Evolutionary conservation across 2,797 vertebrate genomes (phyloP).

Genomic region (Tokudaia tokunoshimensis): DNA sequence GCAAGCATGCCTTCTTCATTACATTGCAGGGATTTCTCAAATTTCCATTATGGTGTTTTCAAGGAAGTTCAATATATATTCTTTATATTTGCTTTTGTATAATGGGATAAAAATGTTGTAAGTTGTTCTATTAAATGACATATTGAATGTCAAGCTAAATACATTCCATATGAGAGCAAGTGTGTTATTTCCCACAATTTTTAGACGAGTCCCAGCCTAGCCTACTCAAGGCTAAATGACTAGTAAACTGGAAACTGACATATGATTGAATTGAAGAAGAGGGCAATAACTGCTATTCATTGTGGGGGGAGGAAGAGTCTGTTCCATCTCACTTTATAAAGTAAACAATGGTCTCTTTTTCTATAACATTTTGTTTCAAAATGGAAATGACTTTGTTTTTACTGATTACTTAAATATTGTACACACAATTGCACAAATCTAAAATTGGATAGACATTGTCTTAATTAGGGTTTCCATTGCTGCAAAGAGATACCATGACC

Average conservation of each 20-base stretch:
- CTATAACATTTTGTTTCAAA: conserved; percentile 15
- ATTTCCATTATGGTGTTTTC: conserved; percentile 48
- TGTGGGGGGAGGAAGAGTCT: not conserved
- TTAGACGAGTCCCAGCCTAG: not conserved
- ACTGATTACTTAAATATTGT: conserved; percentile 53
- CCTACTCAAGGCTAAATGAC: not conserved
- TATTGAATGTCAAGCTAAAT: conserved; percentile 12
- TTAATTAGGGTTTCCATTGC: not conserved
- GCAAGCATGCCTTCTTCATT: conserved; percentile 67
- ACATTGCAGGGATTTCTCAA: conserved; percentile 14
- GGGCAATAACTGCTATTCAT: not conserved
- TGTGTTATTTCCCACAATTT: conserved; percentile 38
- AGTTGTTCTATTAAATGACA: conserved; percentile 52
- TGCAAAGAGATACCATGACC: not conserved
- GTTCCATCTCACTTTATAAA: conserved; percentile 14
- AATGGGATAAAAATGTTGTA: conserved; percentile 50
- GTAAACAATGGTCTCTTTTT: not conserved
- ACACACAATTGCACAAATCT: conserved; percentile 4
- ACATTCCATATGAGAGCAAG: not conserved
- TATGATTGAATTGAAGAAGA: not conserved
- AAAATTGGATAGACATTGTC: conserved; percentile 13
- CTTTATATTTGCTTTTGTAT: conserved; percentile 51
- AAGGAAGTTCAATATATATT: conserved; percentile 41
- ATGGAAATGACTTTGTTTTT: conserved; percentile 40
- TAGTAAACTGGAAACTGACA: conserved; percentile 26